phyloP scores from a whole-genome alignment of 2,113 vertebrate species.

The Xenotilapia leptura region DNA sequence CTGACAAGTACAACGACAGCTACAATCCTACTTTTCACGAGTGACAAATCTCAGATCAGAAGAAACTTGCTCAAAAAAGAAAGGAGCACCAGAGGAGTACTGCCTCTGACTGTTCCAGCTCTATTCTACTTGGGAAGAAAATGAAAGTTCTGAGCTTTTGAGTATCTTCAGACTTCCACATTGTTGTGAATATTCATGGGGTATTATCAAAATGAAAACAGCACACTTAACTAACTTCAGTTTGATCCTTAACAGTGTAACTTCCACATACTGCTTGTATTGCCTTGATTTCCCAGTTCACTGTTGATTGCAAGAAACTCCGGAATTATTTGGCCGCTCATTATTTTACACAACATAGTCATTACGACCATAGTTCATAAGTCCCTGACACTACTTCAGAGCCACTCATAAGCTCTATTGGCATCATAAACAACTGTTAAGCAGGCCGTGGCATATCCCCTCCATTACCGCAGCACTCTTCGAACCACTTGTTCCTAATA shows the following conservation, averaged over 20 bases:
- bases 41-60: conserved; percentile 10
- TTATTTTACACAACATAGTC: not conserved
- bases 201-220: not conserved
- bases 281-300: not conserved
- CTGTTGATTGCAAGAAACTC: not conserved
- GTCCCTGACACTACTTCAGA: not conserved
- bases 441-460: not conserved
- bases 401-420: not conserved
- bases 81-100: not conserved
- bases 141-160: not conserved
- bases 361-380: not conserved
- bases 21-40: not conserved
- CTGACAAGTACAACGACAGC: not conserved
- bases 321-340: not conserved
- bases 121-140: not conserved
- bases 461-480: not conserved
- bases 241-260: not conserved
- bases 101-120: not conserved
- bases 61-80: not conserved
- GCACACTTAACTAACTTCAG: not conserved
- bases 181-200: not conserved
- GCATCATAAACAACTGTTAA: not conserved
- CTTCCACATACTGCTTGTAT: not conserved
- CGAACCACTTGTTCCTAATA: not conserved
- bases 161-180: not conserved